Evolutionary conservation across 2,888 invertebrate genomes (phyloP), one percentile per base, ranked within the genome.

Genomic region (Trilocha varians): DNA sequence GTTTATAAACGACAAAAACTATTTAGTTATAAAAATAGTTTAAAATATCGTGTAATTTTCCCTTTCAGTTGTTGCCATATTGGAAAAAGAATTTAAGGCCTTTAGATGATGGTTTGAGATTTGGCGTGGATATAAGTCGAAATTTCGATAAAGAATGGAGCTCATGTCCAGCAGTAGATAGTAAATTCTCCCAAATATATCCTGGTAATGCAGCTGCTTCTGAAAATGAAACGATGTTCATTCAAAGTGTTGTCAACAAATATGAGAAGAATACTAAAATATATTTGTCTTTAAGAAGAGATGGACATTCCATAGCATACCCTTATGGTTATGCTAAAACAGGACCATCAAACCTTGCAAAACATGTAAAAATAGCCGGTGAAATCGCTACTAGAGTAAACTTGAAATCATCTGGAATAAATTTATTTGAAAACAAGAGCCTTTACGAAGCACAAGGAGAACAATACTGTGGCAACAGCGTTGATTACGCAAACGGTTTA

Each of bases 261-360:
- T 66, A 88, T 35, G 78, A 80, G 16, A 62, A 72, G 1, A 60
- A 77, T 2, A 65, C 89, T 8, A 88, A 89, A 55, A 79, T 91
- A 39, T 95, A 93, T 64, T 53, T 94, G 33, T 90, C 92, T 0
- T 67, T 95, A 17, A 93, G 93, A 65, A 89, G 92, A 3, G 91
- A 89, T 54, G 93, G 93, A 1, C 87, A 88, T 46, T 87, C 87
- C 17, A 60, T 92, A 34, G 64, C 89, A 11, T 91, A 90, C 58
- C 92, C 92, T 0, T 90, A 89, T 79, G 91, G 88, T 5, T 88
- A 80, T 50, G 74, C 77, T 1, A 53, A 62, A 44, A 43, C 39
- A 1, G 40, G 34, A 1, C 40, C 56, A 1, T 36, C 44, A 0
- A 53, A 55, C 1, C 41, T 41, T 2, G 50, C 48, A 0, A 34